A percentile compares a stretch with the other conserved stretches of the same genome.
Conservation (phyloP, 2,888 invertebrate genomes). For the Limulus polyphemus region DNA sequence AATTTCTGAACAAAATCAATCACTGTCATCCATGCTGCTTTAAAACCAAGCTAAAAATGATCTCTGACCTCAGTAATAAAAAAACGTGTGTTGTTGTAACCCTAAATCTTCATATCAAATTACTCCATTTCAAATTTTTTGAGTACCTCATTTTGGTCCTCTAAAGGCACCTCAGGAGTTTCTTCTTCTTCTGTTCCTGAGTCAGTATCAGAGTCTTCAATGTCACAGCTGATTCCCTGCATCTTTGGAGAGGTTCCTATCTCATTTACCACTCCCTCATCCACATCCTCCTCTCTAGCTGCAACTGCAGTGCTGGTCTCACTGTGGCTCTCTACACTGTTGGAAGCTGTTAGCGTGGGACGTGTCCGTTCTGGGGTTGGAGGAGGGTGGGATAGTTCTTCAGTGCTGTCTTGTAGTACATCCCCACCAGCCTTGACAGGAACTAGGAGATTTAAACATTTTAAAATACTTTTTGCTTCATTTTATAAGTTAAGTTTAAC, state of each 20-base stretch:
- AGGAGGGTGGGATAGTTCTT: neutral
- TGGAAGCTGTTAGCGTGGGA: neutral
- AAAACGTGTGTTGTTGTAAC: too few relatives aligned
- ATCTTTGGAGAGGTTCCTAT: conserved; percentile 1
- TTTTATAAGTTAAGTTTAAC: too few relatives aligned
- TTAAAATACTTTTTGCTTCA: too few relatives aligned
- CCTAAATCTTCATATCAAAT: too few relatives aligned
- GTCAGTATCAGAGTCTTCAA: conserved; percentile 31
- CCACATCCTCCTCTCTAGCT: neutral
- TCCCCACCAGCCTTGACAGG: too few relatives aligned
- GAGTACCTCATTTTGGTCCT: conserved; percentile 6
- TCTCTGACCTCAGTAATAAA: too few relatives aligned
- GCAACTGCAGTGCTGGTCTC: neutral
- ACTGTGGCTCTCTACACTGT: conserved; percentile 2
- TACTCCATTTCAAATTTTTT: too few relatives aligned
- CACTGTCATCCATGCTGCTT: too few relatives aligned
- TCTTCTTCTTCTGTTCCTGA: conserved; percentile 40
- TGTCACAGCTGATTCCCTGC: conserved; percentile 21
- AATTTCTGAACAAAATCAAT: too few relatives aligned
- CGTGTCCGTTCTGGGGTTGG: conserved; percentile 11
- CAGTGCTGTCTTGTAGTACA: too few relatives aligned
- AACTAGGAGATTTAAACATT: too few relatives aligned
- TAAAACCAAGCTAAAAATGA: too few relatives aligned
- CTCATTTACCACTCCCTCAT: conserved; percentile 4
- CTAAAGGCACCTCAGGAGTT: conserved; percentile 26